phyloP scores from a whole-genome alignment of 2,113 vertebrate species.

The Brienomyrus longianalis region DNA sequence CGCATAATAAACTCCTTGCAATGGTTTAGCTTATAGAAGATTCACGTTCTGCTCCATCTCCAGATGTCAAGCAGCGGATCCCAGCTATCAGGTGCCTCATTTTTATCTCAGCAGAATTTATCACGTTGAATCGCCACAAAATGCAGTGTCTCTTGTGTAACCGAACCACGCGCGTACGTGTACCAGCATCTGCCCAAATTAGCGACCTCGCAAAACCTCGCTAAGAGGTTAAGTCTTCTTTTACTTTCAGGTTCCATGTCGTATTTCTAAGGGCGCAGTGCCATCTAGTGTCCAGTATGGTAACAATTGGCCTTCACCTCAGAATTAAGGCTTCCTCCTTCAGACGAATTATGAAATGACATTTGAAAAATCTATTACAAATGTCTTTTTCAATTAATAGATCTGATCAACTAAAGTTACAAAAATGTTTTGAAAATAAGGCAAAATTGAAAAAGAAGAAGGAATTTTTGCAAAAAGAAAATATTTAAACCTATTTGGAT shows the following conservation, averaged over 20 bases:
- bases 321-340: neutral
- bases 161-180: neutral
- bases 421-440: neutral
- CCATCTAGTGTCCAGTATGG: neutral
- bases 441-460: neutral
- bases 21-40: neutral
- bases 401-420: neutral
- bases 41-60: neutral
- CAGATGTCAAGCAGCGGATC: neutral
- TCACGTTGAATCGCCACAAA: neutral
- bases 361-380: neutral
- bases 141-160: neutral
- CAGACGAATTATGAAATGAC: neutral
- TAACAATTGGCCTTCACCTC: neutral
- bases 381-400: neutral
- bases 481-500: neutral
- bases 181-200: neutral
- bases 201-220: neutral
- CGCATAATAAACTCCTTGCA: neutral
- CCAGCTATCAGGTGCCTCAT: neutral
- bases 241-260: neutral
- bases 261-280: slow-evolving; percentile 10
- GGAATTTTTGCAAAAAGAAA: neutral
- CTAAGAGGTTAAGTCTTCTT: neutral
- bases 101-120: neutral